These are phyloP conservation scores for Drosophila obscura DNA, from an alignment of 1,140 invertebrate genomes.

Conservation along the genomic window DNA sequence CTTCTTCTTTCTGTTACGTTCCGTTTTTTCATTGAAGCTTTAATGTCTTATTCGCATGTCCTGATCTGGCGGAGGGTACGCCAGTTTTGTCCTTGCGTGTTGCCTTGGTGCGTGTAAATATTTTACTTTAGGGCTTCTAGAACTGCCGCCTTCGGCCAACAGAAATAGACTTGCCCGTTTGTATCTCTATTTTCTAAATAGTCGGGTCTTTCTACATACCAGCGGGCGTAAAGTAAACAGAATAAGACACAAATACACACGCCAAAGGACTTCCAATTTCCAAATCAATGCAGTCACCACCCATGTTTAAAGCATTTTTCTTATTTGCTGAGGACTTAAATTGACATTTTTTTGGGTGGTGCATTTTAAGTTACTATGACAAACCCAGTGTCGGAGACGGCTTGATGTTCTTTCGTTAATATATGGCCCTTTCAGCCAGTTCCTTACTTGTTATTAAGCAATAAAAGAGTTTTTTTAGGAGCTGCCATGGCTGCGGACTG, in stretches of 20 bases:
- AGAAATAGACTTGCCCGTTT: conserved; percentile 66
- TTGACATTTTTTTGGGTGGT: conserved; percentile 56
- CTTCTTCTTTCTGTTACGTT: conserved; percentile 25
- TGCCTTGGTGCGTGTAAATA: conserved; percentile 72
- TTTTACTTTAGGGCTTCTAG: conserved; percentile 78
- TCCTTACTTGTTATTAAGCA: conserved; percentile 59
- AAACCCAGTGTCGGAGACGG: not conserved
- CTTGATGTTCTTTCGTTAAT: conserved; percentile 69
- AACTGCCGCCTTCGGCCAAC: conserved; percentile 54
- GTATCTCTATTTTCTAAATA: conserved; percentile 81
- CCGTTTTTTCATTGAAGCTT: conserved; percentile 56
- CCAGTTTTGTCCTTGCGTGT: conserved; percentile 52
- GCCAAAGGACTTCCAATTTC: conserved; percentile 54
- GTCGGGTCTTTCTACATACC: conserved; percentile 37
- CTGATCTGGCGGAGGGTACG: conserved; percentile 15
- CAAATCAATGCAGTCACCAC: conserved; percentile 62
- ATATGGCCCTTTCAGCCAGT: conserved; percentile 63
- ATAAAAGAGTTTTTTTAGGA: conserved; percentile 39
- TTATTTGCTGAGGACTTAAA: conserved; percentile 52
- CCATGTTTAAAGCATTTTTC: conserved; percentile 20
- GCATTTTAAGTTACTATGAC: conserved; percentile 33
- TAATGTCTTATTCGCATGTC: conserved; percentile 81
- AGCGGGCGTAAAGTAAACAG: conserved; percentile 35
- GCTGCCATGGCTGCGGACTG: conserved; percentile 13
- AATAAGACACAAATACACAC: conserved; percentile 18